phyloP scores from a whole-genome alignment of 1,140 invertebrate species.

The Habropoda laboriosa region DNA sequence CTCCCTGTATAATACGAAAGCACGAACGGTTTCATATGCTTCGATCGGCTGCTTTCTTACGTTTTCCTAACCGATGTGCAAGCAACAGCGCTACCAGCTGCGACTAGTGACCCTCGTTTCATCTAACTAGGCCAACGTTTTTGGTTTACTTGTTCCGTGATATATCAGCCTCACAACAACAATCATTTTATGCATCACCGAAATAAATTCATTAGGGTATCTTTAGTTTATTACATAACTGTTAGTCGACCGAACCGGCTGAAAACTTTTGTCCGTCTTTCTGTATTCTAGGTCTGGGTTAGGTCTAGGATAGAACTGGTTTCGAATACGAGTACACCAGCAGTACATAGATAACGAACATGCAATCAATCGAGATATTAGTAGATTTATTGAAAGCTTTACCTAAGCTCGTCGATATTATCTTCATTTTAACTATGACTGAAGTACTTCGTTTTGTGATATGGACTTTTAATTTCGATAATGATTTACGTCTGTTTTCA shows the following conservation, averaged over 20 bases:
- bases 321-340: slow-evolving; percentile 13
- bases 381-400: not conserved
- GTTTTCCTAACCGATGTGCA: not conserved
- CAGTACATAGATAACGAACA: not conserved
- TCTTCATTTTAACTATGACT: too few relatives aligned
- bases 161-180: not conserved
- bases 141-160: not conserved
- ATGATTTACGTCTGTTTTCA: not conserved
- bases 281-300: slow-evolving; percentile 45
- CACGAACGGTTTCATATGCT: slow-evolving; percentile 23
- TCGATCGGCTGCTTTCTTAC: slow-evolving; percentile 25
- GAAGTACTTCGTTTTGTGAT: too few relatives aligned
- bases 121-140: slow-evolving; percentile 26
- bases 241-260: not conserved
- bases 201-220: slow-evolving; percentile 45
- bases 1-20: not conserved
- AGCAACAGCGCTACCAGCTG: not conserved
- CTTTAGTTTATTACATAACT: slow-evolving; percentile 43
- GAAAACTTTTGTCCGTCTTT: slow-evolving; percentile 39
- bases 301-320: slow-evolving; percentile 38
- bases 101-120: not conserved
- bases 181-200: slow-evolving; percentile 26
- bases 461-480: not conserved
- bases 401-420: not conserved
- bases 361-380: not conserved